Evolutionary conservation across 2,797 vertebrate genomes (phyloP), one percentile per base, ranked within the genome.

Genomic region (Enteromius fasciolatus): DNA sequence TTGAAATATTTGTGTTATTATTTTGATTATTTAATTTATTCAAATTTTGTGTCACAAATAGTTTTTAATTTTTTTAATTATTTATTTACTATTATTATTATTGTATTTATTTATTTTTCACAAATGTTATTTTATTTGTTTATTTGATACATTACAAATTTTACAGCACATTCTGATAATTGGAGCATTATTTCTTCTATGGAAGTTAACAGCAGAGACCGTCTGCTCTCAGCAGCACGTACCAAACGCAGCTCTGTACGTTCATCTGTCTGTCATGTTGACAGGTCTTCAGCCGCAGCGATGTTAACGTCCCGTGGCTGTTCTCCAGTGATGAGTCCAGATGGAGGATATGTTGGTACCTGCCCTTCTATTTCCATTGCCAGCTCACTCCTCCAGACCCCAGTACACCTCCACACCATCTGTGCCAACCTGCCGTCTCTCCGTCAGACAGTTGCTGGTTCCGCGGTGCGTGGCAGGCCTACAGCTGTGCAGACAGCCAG

Each of bases 341-440:
- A 94, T 92, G 93, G 89, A 92, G 90, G 88, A 83, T 88, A 77
- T 2, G 80, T 87, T 85, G 89, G 87, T 92, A 92, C 92, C 92
- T 93, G 90, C 91, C 78, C 69, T 69, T 52, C 57, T 28, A 28
- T 70, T 59, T 52, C 76, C 57, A 57, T 75, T 41, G 77, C 70
- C 82, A 84, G 74, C 46, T 23, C 59, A 41, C 33, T 36, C 69
- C 52, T 28, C 57, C n/a, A n/a, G 23, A 78, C 68, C 67, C 48
- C 48, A 7, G 41, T 66, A 80, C 88, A 88, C 84, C 39, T 82
- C 88, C 68, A 90, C 18, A 8, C 63, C 92, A 92, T 93, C 93
- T 93, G 93, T 84, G 86, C 90, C 76, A 86, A 88, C 91, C 87
- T 91, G 88, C 91, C 89, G 41, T 90, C 89, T 86, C 85, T 91